phyloP scores from a whole-genome alignment of 2,888 invertebrate genomes.

The Scaeva pyrastri region DNA sequence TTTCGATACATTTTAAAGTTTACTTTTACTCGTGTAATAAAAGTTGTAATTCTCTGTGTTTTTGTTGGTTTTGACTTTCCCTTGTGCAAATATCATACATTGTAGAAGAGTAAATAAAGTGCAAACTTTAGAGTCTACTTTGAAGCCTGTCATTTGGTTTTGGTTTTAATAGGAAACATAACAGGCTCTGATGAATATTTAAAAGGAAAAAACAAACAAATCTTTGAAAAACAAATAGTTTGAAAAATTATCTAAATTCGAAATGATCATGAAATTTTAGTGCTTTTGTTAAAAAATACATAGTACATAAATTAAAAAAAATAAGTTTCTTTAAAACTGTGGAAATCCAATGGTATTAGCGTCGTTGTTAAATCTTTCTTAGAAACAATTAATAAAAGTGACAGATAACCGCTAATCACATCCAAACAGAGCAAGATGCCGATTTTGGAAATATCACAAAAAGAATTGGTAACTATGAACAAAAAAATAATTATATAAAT shows the following conservation, averaged over 20 bases:
- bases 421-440: conserved; percentile 19
- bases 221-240: background rate
- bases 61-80: conserved; percentile 50
- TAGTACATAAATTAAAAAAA: conserved; percentile 16
- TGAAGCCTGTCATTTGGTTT: conserved; percentile 6
- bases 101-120: background rate
- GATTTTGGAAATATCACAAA: conserved; percentile 60
- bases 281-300: conserved; percentile 44
- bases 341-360: background rate
- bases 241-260: background rate
- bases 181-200: conserved; percentile 43
- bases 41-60: background rate
- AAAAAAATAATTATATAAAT: too few relatives aligned
- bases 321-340: background rate
- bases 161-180: background rate
- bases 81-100: conserved; percentile 1
- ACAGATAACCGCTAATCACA: background rate
- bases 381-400: conserved; percentile 9
- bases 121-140: conserved; percentile 13
- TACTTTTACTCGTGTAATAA: conserved; percentile 30
- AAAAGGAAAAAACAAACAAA: too few relatives aligned
- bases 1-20: conserved; percentile 7
- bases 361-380: background rate
- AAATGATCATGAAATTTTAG: conserved; percentile 55
- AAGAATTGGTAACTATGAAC: conserved; percentile 66